Evolutionary conservation across 2,113 vertebrate species (phyloP).

Genomic region (Cyphomyrus discorhynchus): DNA sequence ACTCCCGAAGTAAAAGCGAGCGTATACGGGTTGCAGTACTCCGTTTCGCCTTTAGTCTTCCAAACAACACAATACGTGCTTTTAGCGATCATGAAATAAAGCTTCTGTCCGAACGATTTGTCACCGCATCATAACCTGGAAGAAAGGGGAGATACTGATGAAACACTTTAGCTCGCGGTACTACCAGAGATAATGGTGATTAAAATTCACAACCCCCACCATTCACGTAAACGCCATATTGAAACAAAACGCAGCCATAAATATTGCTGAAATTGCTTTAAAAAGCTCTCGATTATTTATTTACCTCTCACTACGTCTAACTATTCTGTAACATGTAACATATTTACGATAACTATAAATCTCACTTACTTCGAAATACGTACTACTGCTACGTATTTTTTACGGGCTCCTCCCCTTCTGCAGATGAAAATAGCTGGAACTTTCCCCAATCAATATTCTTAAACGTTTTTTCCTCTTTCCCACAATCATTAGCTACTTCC

Average conservation of each 20-base stretch:
- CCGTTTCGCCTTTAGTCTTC: background rate
- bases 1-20: background rate
- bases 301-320: background rate
- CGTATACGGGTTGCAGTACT: background rate
- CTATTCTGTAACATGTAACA: background rate
- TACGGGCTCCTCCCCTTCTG: background rate
- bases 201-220: background rate
- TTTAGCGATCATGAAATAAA: background rate
- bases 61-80: background rate
- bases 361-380: background rate
- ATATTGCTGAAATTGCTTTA: background rate
- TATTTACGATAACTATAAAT: background rate
- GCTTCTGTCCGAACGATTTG: background rate
- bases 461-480: background rate
- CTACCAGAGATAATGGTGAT: background rate
- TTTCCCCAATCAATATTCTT: background rate
- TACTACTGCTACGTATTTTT: background rate
- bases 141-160: background rate
- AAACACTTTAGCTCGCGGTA: background rate
- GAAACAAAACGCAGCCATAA: background rate
- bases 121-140: background rate
- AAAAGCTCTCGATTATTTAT: background rate
- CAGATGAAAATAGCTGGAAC: background rate
- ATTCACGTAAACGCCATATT: background rate
- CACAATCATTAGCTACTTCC: conserved; percentile 8